These are phyloP conservation scores for Brevimyrus niger DNA, from an alignment of 2,113 vertebrate genomes.

Conservation along the genomic window DNA sequence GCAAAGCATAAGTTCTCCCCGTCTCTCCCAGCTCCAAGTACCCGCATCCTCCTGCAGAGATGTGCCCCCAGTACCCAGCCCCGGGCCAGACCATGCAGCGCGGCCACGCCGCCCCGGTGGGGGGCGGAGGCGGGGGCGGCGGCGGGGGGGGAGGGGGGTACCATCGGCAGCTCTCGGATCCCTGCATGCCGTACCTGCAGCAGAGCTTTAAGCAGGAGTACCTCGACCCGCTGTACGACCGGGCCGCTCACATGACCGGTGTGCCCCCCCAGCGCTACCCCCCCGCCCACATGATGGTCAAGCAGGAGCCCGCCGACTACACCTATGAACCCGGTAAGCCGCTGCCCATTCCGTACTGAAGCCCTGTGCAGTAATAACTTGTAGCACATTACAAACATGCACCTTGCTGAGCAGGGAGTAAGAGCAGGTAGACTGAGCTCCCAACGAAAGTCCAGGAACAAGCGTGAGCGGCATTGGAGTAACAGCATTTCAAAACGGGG, in stretches of 20 bases:
- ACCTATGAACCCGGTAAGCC: conserved; percentile 78
- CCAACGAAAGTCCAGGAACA: background rate
- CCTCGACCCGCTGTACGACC: conserved; percentile 73
- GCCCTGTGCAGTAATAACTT: background rate
- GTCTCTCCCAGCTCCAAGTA: conserved; percentile 61
- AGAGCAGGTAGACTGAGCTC: background rate
- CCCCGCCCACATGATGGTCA: conserved; percentile 76
- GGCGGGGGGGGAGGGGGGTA: conserved; percentile 41
- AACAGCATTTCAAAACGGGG: background rate
- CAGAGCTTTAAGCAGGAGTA: conserved; percentile 92
- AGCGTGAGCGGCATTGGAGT: background rate
- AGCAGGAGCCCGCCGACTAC: conserved; percentile 88
- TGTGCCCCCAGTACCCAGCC: conserved; percentile 70
- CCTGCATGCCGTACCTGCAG: conserved; percentile 72
- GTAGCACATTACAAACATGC: background rate
- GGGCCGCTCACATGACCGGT: conserved; percentile 52
- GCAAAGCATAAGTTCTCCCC: background rate
- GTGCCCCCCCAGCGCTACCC: conserved; percentile 62
- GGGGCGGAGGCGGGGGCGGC: conserved; percentile 3
- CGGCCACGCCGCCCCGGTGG: conserved; percentile 55
- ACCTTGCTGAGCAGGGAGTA: background rate
- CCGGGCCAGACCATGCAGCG: conserved; percentile 65
- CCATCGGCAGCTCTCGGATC: conserved; percentile 72
- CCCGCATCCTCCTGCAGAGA: conserved; percentile 66
- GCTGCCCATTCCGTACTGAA: background rate